A percentile compares a stretch with the other conserved stretches of the same genome.
phyloP scores from a whole-genome alignment of 2,888 invertebrate genomes.

The Yponomeuta malinellus region DNA sequence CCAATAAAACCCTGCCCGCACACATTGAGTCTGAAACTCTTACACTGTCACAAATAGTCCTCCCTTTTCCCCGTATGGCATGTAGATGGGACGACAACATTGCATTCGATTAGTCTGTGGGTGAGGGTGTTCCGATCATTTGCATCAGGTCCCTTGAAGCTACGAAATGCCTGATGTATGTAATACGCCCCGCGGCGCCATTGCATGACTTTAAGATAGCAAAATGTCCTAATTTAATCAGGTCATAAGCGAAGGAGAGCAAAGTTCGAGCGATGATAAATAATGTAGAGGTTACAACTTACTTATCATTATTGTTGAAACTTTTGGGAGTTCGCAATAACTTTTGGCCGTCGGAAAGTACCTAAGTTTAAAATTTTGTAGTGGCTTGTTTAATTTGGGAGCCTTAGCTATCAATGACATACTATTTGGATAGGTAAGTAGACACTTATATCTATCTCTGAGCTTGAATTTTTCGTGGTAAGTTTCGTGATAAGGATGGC shows the following conservation, averaged over 20 bases:
- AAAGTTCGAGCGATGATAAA: not conserved
- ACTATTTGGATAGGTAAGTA: too few species aligned
- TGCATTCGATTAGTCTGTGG: not conserved
- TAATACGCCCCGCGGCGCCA: not conserved
- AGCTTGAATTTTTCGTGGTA: not conserved
- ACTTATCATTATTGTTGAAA: not conserved
- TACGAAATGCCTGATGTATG: not conserved
- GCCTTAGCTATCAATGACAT: too few species aligned
- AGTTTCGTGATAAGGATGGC: not conserved
- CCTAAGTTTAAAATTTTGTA: not conserved
- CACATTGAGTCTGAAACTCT: not conserved
- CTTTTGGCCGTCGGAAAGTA: not conserved
- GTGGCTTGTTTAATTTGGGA: not conserved
- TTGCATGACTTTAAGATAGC: not conserved
- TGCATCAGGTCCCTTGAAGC: not conserved
- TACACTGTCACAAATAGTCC: not conserved
- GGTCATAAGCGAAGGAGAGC: not conserved
- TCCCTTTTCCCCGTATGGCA: not conserved
- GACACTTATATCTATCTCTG: too few species aligned
- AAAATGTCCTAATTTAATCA: constrained; percentile 2
- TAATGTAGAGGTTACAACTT: not conserved
- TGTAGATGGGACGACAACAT: not conserved
- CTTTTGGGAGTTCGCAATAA: not conserved
- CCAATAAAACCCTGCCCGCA: not conserved
- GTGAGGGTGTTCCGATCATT: not conserved